These are phyloP conservation scores for Nomada fabriciana DNA, from an alignment of 2,888 invertebrate genomes.

Conservation along the genomic window DNA sequence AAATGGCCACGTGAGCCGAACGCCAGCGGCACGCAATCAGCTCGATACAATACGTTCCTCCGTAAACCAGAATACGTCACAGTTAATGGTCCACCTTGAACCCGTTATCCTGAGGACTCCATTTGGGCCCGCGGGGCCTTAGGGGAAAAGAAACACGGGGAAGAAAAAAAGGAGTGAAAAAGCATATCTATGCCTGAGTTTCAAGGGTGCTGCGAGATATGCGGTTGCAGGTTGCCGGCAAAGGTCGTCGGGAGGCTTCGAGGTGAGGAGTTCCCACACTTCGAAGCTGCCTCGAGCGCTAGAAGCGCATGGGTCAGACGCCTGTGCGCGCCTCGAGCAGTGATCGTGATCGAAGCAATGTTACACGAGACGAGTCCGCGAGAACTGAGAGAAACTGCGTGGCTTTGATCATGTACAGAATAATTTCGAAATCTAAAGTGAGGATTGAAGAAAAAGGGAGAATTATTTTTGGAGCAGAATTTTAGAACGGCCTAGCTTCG, in stretches of 20 bases:
- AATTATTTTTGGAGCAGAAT: no score
- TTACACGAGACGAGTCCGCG: slow-evolving; percentile 75
- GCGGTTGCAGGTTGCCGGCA: slow-evolving; percentile 79
- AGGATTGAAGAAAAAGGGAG: no score
- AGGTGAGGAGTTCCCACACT: slow-evolving; percentile 83
- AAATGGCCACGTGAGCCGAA: slow-evolving; percentile 67
- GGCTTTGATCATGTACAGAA: neutral
- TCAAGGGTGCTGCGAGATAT: slow-evolving; percentile 71
- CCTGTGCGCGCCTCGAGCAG: slow-evolving; percentile 79
- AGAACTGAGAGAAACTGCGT: neutral
- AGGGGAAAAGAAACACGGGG: neutral
- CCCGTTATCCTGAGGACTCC: slow-evolving; percentile 74
- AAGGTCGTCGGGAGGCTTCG: slow-evolving; percentile 81
- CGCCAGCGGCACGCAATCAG: slow-evolving; percentile 65
- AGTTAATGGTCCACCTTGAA: slow-evolving; percentile 75
- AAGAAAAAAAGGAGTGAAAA: neutral
- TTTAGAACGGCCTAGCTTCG: no score
- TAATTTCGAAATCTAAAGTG: no score
- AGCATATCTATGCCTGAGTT: slow-evolving; percentile 60
- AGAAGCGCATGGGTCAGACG: slow-evolving; percentile 80
- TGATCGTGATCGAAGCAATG: slow-evolving; percentile 73
- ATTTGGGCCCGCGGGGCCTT: slow-evolving; percentile 44
- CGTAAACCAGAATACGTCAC: slow-evolving; percentile 67
- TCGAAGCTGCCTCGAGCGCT: slow-evolving; percentile 79
- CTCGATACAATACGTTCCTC: slow-evolving; percentile 52